Percentiles rank a stretch among this genome's conserved stretches.
Evolutionary conservation across 2,113 vertebrate genomes (phyloP).

Genomic region (Chaenocephalus aceratus): DNA sequence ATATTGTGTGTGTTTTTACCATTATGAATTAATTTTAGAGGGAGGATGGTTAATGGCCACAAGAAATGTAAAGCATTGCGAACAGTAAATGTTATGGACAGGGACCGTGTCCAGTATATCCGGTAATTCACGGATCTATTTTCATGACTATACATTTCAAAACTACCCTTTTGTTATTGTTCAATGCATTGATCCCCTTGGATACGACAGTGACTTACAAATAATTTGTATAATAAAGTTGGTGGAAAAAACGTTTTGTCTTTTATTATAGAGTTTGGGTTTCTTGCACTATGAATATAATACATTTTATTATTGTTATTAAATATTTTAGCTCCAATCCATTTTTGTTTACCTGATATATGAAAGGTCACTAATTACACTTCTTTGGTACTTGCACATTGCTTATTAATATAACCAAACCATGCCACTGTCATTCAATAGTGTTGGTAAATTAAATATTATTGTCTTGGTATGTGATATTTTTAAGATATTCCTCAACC

Average conservation of each 20-base stretch:
- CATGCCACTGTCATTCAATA: not conserved
- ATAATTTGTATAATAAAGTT: constrained; percentile 87
- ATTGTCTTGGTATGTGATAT: not conserved
- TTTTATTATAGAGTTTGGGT: constrained; percentile 20
- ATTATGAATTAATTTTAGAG: constrained; percentile 75
- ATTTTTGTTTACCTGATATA: not conserved
- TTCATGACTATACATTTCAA: constrained; percentile 69
- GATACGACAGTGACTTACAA: constrained; percentile 80
- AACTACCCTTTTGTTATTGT: constrained; percentile 69
- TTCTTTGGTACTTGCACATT: not conserved
- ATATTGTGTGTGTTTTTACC: constrained; percentile 73
- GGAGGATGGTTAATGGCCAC: constrained; percentile 57
- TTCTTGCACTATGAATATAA: not conserved
- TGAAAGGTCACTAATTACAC: not conserved
- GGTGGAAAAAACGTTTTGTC: constrained; percentile 66
- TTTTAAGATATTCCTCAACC: not conserved
- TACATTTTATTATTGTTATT: not conserved
- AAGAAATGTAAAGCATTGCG: constrained; percentile 43
- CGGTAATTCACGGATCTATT: constrained; percentile 69
- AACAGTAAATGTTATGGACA: constrained; percentile 47
- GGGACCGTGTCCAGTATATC: constrained; percentile 45
- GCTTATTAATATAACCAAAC: not conserved
- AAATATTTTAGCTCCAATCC: not conserved
- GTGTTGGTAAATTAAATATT: not conserved
- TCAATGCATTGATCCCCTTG: constrained; percentile 77